These are phyloP conservation scores for Eupithecia subumbrata DNA, from an alignment of 2,888 invertebrate species.

Conservation along the genomic window DNA sequence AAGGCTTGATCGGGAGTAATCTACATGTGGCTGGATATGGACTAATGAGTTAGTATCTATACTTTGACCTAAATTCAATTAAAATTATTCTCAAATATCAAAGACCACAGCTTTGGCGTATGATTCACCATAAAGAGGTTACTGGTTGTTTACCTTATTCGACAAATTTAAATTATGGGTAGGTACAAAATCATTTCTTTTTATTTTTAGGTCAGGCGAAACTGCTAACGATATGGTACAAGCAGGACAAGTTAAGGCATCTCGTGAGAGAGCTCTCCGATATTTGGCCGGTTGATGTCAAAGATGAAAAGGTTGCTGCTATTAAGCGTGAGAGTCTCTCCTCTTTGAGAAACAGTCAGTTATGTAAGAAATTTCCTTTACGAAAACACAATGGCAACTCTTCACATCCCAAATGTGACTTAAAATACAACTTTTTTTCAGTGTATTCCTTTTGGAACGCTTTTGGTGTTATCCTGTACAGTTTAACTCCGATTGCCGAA, in stretches of 20 bases:
- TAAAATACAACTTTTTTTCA: slow-evolving; percentile 46
- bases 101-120: too few relatives aligned
- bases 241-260: slow-evolving; percentile 61
- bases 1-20: slow-evolving; percentile 63
- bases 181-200: neutral
- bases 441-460: slow-evolving; percentile 71
- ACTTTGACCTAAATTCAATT: neutral
- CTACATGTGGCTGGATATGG: slow-evolving; percentile 71
- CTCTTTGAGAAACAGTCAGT: slow-evolving; percentile 60
- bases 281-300: slow-evolving; percentile 64
- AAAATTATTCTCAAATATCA: neutral
- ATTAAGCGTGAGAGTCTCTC: slow-evolving; percentile 64
- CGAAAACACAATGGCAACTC: neutral
- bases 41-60: slow-evolving; percentile 62
- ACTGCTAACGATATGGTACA: slow-evolving; percentile 67
- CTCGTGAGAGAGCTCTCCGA: slow-evolving; percentile 66
- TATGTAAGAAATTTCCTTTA: slow-evolving; percentile 48
- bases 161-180: neutral
- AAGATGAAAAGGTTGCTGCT: slow-evolving; percentile 55
- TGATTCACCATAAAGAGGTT: too few relatives aligned
- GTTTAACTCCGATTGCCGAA: slow-evolving; percentile 63
- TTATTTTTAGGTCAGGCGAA: slow-evolving; percentile 62
- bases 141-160: too few relatives aligned
- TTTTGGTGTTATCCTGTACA: slow-evolving; percentile 64
- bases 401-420: neutral